phyloP scores from a whole-genome alignment of 2,113 vertebrate genomes.

The Percina caprodes region DNA sequence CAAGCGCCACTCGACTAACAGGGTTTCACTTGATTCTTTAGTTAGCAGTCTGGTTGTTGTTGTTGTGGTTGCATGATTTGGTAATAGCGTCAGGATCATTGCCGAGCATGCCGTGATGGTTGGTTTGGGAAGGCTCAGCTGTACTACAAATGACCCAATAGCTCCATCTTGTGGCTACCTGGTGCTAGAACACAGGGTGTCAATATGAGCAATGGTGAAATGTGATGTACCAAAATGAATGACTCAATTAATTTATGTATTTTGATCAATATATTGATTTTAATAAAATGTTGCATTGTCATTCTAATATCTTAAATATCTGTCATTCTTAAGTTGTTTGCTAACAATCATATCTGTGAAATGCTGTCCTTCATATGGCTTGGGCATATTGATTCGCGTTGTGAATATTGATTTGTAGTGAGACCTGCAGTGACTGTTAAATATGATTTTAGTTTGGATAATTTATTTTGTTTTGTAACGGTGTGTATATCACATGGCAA shows the following conservation, averaged over 20 bases:
- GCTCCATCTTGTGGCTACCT: slow-evolving; percentile 36
- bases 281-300: too few relatives aligned
- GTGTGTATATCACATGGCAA: too few relatives aligned
- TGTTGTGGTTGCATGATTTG: neutral
- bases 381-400: neutral
- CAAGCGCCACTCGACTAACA: too few relatives aligned
- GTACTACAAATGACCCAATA: neutral
- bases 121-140: neutral
- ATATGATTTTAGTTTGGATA: too few relatives aligned
- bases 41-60: too few relatives aligned
- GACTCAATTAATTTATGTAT: too few relatives aligned
- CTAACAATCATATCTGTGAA: neutral
- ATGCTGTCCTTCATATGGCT: neutral
- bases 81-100: neutral
- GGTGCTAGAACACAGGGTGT: neutral
- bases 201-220: neutral
- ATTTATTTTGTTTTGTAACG: too few relatives aligned
- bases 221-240: too few relatives aligned
- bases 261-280: too few relatives aligned
- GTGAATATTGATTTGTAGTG: neutral
- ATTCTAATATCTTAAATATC: too few relatives aligned
- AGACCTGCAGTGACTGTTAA: neutral
- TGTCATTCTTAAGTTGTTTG: too few relatives aligned
- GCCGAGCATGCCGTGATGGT: neutral
- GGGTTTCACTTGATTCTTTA: neutral